A percentile compares a stretch with the other conserved stretches of the same genome.
Evolutionary conservation across 2,113 vertebrate genomes (phyloP).

Genomic region (Sinocyclocheilus grahami): DNA sequence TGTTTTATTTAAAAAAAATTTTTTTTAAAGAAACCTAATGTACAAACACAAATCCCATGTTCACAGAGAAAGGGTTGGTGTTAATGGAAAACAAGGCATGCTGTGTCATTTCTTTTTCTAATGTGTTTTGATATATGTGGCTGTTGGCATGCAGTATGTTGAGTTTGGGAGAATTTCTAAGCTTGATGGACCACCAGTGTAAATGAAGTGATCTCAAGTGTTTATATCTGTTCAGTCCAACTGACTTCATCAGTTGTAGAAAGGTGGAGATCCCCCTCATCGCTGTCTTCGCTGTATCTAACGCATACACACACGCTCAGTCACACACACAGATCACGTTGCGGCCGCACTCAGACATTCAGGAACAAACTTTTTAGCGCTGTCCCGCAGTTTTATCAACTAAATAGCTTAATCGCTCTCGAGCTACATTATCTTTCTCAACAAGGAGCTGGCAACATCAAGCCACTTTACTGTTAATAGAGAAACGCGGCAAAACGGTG

Average conservation of each 20-base stretch:
- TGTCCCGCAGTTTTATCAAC: too few species aligned
- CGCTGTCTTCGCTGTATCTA: too few species aligned
- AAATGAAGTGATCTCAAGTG: constrained; percentile 4
- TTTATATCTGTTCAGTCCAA: neutral
- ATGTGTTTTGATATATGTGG: neutral
- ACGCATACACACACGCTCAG: too few species aligned
- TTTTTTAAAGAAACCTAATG: neutral
- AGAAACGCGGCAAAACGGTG: too few species aligned
- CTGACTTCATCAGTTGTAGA: neutral
- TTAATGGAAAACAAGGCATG: neutral
- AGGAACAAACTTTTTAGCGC: too few species aligned
- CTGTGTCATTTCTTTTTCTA: neutral
- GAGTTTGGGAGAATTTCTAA: neutral
- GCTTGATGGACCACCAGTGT: neutral
- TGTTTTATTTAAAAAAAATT: neutral
- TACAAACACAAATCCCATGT: neutral
- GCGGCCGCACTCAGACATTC: too few species aligned
- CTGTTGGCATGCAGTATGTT: neutral
- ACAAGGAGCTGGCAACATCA: too few species aligned
- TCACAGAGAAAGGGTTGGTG: neutral
- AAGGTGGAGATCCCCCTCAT: neutral
- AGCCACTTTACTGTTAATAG: too few species aligned
- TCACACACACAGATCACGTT: too few species aligned
- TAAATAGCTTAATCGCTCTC: too few species aligned
- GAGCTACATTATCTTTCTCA: too few species aligned